Base-by-base conservation (phyloP, 2,888 invertebrate species). In the Cybosia mesomella region DNA sequence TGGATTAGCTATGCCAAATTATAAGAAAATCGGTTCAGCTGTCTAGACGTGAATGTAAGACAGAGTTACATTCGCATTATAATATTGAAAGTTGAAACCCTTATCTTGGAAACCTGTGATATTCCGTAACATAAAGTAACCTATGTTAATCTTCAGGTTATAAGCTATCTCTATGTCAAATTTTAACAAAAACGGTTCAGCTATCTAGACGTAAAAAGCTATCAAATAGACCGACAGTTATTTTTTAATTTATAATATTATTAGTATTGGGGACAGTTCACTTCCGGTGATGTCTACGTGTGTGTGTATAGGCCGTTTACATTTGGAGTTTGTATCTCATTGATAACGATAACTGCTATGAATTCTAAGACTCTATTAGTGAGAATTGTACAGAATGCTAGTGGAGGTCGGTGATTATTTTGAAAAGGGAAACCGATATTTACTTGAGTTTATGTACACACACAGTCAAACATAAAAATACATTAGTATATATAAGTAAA, bases 271-370 rank as follows among this genome's bases (percentile, higher is more conserved):
- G n/a, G 49, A 49, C 49, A n/a, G n/a, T 43, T 43, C 28, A 24
- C 55, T 24, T 22, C 15, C 49, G 34, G 7, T n/a, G 2, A 58
- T 10, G 36, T 39, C n/a, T 18, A 49, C 43, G n/a, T 49, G 49
- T 49, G 49, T 18, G 18, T 49, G 49, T 49, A 18, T 49, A 49
- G 18, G 18, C 7, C 7, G n/a, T 49, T 49, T 49, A 49, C 49
- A n/a, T n/a, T 49, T 28, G 28, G 28, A 5, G 22, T 2, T 9
- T 39, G 39, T 39, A 39, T 24, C 59, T 39, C 24, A 10, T 10
- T 59, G 59, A 59, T 59, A 59, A 59, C 24, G 59, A 39, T 59
- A 39, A 24, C 24, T 39, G 22, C 21, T 1, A 59, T 22, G n/a
- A 39, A 21, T 24, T 22, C 9, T 10, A 59, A 39, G 15, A 22